Evolutionary conservation across 2,888 invertebrate species (phyloP), one percentile per base, ranked within the genome.

Genomic region (Gasteruption jaculator): DNA sequence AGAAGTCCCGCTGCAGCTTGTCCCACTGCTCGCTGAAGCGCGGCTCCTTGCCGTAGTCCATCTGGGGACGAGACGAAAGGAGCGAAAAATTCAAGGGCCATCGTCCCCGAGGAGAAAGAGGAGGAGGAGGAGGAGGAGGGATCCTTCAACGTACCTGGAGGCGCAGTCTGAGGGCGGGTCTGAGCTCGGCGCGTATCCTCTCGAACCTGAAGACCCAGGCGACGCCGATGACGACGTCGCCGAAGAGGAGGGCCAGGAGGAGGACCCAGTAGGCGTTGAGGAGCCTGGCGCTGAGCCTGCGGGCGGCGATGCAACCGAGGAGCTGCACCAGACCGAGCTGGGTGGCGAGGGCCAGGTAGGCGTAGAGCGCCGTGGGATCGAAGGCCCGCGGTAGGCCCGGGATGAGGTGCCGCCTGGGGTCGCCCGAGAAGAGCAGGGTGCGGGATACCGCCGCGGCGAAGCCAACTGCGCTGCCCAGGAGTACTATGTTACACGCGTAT

Each of bases 401-500:
- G 44, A 88, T 80, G 42, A 88, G 76, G 50, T 81, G 72, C 58
- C 85, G 78, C 44, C 84, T 75, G 62, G 84, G 85, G 72, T 86
- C 86, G 45, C 82, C 76, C 45, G 66, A 63, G 48, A 71, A 68
- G 41, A 81, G 61, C 42, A 86, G 76, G 33, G 83, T 83, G 62
- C 81, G 79, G 39, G 81, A 82, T 54, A 86, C 86, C 55, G 86
- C 85, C 54, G 83, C 83, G 63, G 83, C 81, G 71, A 89, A 87
- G 46, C 86, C 85, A 56, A 89, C 74, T 66, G 88, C 86, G 68
- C 86, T 86, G 61, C 87, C 81, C 73, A 90, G 77, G 72, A 91
- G 79, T 63, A 87, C 89, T 74, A 86, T 83, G 78, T 90, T 90
- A 82, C 89, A 90, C 72, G 88, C 86, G 80, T 90, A 90, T 72